These are phyloP conservation scores for Papilio protenor DNA, from an alignment of 2,888 invertebrate genomes.

Conservation along the genomic window DNA sequence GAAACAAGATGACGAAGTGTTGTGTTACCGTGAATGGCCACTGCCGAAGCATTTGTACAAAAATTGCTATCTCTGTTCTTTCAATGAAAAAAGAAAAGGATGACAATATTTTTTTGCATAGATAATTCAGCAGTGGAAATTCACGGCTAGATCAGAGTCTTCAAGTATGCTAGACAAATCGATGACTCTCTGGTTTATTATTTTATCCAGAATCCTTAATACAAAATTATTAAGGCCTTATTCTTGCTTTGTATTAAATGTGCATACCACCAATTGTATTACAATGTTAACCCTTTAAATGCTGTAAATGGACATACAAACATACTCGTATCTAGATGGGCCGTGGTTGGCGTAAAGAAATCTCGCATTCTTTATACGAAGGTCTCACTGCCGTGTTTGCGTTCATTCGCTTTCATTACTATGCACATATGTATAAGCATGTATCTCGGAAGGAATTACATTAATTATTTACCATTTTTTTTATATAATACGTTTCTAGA, in stretches of 20 bases:
- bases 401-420: constrained; percentile 29
- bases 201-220: too few species aligned
- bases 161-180: too few species aligned
- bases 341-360: constrained; percentile 62
- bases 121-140: not conserved
- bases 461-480: constrained; percentile 25
- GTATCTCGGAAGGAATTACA: constrained; percentile 35
- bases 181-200: too few species aligned
- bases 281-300: constrained; percentile 59
- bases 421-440: constrained; percentile 34
- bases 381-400: constrained; percentile 36
- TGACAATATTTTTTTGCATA: not conserved
- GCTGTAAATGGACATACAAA: constrained; percentile 58
- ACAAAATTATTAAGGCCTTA: not conserved
- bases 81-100: not conserved
- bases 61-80: not conserved
- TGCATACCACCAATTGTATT: constrained; percentile 51
- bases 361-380: constrained; percentile 55
- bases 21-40: not conserved
- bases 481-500: constrained; percentile 1
- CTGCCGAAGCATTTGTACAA: not conserved
- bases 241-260: constrained; percentile 25
- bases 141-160: not conserved
- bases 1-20: constrained; percentile 3
- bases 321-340: constrained; percentile 59